Conservation (phyloP, 2,888 invertebrate species). For the Pachliopta kotzebuea region DNA sequence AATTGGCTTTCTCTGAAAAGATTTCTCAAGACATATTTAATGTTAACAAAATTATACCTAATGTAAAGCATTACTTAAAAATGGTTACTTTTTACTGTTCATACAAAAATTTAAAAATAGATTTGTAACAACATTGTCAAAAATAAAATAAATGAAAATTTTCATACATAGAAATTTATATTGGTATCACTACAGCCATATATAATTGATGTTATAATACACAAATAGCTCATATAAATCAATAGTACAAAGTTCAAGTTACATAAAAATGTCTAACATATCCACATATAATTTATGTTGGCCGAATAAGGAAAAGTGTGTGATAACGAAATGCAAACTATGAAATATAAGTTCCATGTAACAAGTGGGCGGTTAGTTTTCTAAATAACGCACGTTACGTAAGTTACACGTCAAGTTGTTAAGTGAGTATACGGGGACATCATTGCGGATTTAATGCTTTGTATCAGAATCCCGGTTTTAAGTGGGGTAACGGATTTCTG, state of each 20-base stretch:
- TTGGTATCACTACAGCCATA: background rate
- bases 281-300: conserved; percentile 20
- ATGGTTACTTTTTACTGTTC: too few species aligned
- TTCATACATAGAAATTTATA: too few species aligned
- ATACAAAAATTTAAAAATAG: background rate
- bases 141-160: too few species aligned
- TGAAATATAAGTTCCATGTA: conserved; percentile 22
- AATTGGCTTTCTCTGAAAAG: conserved; percentile 13
- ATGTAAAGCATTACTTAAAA: too few species aligned
- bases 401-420: conserved; percentile 5
- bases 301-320: conserved; percentile 10
- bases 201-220: background rate
- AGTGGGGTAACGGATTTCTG: conserved; percentile 60
- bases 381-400: conserved; percentile 18
- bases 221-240: background rate
- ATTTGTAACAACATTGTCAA: background rate
- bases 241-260: conserved; percentile 8
- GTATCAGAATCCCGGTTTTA: conserved; percentile 59
- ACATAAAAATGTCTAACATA: conserved; percentile 19
- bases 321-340: conserved; percentile 14
- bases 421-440: conserved; percentile 3
- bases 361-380: conserved; percentile 10
- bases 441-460: conserved; percentile 36
- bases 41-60: too few species aligned
- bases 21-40: conserved; percentile 8